These are phyloP conservation scores for Machaerirhynchus nigripectus DNA, from an alignment of 2,113 vertebrate species.

Conservation along the genomic window DNA sequence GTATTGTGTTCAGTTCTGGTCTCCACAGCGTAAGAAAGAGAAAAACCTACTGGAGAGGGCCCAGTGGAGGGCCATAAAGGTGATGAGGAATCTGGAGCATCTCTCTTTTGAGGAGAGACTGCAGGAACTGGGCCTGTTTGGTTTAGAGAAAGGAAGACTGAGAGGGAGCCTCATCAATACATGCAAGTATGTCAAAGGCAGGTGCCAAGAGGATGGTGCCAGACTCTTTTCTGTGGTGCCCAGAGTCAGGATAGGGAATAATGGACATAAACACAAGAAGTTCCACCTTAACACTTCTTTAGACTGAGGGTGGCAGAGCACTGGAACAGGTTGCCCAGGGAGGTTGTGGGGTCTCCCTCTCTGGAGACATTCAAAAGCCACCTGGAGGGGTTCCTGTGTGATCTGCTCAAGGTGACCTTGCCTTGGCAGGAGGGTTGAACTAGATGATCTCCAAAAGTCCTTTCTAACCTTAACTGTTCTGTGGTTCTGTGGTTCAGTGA, in stretches of 20 bases:
- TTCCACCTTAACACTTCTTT: neutral
- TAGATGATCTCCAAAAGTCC: neutral
- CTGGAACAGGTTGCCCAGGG: neutral
- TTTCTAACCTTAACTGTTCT: neutral
- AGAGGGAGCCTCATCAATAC: neutral
- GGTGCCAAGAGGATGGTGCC: neutral
- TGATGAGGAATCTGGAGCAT: neutral
- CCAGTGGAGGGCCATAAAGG: neutral
- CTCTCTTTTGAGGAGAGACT: neutral
- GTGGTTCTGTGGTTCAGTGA: neutral
- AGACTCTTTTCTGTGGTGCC: rapidly evolving
- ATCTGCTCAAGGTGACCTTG: neutral
- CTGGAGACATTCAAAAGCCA: neutral
- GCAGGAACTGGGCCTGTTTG: neutral
- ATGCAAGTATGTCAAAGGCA: neutral
- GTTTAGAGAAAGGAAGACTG: neutral
- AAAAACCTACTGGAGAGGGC: neutral
- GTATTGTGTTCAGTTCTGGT: neutral
- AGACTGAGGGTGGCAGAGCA: neutral
- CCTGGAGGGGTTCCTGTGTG: neutral
- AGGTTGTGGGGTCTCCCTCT: rapidly evolving
- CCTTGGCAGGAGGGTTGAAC: neutral
- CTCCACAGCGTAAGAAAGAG: neutral
- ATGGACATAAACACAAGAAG: neutral
- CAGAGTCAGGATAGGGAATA: neutral